These are phyloP conservation scores for Lepidonotus clava DNA, from an alignment of 2,888 invertebrate species.

Conservation along the genomic window DNA sequence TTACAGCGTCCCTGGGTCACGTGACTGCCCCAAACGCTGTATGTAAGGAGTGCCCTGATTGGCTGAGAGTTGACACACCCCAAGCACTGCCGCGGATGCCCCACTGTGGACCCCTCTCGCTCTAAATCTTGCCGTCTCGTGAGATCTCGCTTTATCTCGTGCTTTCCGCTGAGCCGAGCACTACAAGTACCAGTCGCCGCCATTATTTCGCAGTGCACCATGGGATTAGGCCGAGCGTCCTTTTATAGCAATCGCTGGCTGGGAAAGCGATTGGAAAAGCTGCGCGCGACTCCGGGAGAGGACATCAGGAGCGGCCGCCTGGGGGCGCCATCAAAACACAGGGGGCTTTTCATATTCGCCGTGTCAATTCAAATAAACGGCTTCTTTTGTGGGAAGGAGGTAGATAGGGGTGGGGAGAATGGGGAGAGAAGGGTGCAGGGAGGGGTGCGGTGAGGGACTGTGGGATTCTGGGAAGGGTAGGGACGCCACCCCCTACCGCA, in stretches of 20 bases:
- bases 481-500: neutral
- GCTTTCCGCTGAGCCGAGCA: constrained; percentile 9
- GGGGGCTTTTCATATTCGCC: constrained; percentile 24
- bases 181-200: neutral
- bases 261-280: neutral
- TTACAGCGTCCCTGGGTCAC: neutral
- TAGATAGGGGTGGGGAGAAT: neutral
- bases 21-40: too few species aligned
- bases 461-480: too few species aligned
- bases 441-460: too few species aligned
- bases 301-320: neutral
- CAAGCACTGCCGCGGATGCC: neutral
- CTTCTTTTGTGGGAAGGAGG: neutral
- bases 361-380: constrained; percentile 3
- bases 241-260: neutral
- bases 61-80: neutral
- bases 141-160: neutral
- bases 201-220: neutral
- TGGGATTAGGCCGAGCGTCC: neutral
- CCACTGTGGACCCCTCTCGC: neutral
- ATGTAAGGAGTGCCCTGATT: neutral
- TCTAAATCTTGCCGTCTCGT: too few species aligned
- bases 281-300: constrained; percentile 12
- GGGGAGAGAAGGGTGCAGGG: neutral
- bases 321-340: constrained; percentile 8